Evolutionary conservation across 2,888 invertebrate species (phyloP).

Genomic region (Tachina lurida): DNA sequence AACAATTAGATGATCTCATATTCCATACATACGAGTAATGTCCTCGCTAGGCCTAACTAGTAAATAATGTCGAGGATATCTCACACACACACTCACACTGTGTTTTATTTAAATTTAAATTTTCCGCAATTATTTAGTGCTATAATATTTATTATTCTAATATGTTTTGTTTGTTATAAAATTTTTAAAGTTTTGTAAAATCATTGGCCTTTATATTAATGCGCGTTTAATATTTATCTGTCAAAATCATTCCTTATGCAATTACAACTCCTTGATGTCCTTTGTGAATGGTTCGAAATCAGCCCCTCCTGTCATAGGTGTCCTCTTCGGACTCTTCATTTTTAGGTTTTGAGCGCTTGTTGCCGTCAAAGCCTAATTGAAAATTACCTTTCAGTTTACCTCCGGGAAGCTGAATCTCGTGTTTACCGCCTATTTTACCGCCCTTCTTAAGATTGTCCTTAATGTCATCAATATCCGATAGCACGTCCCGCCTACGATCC

Average conservation of each 20-base stretch:
- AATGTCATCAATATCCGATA: constrained; percentile 73
- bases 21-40: too few relatives aligned
- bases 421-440: constrained; percentile 63
- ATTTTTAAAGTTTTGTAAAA: too few relatives aligned
- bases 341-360: constrained; percentile 56
- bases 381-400: constrained; percentile 68
- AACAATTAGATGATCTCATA: too few relatives aligned
- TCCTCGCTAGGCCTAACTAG: too few relatives aligned
- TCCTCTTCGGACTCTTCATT: neutral
- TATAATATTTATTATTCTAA: too few relatives aligned
- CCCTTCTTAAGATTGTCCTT: constrained; percentile 76
- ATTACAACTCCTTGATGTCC: neutral
- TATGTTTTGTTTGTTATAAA: too few relatives aligned
- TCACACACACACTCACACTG: too few relatives aligned
- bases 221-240: too few relatives aligned
- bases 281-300: neutral
- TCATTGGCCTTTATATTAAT: too few relatives aligned
- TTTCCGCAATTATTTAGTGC: too few relatives aligned
- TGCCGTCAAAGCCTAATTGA: constrained; percentile 76
- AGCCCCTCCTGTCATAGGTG: neutral
- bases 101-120: too few relatives aligned
- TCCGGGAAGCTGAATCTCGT: constrained; percentile 75
- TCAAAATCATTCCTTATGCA: neutral
- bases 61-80: too few relatives aligned
- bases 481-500: constrained; percentile 73